Base-by-base conservation (phyloP, 2,888 invertebrate genomes). In the Zygogramma bicolorata region DNA sequence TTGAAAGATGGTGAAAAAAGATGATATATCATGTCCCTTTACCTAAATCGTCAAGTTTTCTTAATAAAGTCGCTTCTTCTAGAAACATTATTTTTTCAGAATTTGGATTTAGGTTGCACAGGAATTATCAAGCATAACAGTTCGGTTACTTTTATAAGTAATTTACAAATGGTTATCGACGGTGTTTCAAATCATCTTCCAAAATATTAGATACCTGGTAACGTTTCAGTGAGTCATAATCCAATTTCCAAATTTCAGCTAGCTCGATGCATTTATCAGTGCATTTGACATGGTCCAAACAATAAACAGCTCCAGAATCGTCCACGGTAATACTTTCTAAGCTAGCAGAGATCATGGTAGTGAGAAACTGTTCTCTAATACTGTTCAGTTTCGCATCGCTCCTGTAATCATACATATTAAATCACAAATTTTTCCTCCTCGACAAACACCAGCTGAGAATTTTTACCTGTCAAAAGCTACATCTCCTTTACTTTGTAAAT, bases 291-390 rank as follows among this genome's bases (percentile, higher is more conserved):
- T 90, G 90, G 81, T 89, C 87, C 76, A 66, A 87, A 46, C 89
- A 82, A 77, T 89, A 86, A 82, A 89, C 86, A 49, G 88, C 57
- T 88, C 89, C 73, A 86, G 75, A 68, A 31, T 91, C 89, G 70
- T 90, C 89, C 71, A 90, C 88, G 27, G 92, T 91, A 72, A 95
- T 92, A 3, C 92, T 91, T 81, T 94, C 93, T 82, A 95, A 91
- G 3, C 94, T 93, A 6, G 92, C 91, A 1, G 92, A 90, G 66
- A 96, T 92, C 5, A 94, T 90, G 82, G 92, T 92, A 60, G 92
- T 91, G 40, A 96, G 87, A 85, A 95, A 96, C 78, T 93, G 92
- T 80, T 90, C 90, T 73, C 97, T 89, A 3, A 91, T 90, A 73
- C 89, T 89, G 77, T 91, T 90, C 40, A 95, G 86, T 81, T 92